Percentiles rank a stretch among this genome's conserved stretches.
These are phyloP conservation scores for Pachyseris speciosa DNA, from an alignment of 64 coral and sea anemone genomes.

Conservation along the genomic window DNA sequence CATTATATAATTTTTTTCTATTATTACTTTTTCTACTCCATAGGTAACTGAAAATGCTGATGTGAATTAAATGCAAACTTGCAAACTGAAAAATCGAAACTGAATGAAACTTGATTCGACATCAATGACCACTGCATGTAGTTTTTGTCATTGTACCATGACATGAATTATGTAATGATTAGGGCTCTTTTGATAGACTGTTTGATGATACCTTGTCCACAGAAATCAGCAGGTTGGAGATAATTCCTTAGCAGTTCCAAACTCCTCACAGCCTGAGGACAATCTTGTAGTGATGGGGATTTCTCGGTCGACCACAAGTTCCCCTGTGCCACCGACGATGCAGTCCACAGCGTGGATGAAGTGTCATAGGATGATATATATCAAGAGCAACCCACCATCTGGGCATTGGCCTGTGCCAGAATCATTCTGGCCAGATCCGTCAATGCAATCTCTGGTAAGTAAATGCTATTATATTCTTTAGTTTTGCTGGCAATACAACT, in stretches of 20 bases:
- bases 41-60: no score
- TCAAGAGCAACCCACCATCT: slow-evolving; percentile 82
- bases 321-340: slow-evolving; percentile 72
- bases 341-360: slow-evolving; percentile 89
- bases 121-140: neutral
- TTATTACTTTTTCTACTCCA: no score
- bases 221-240: slow-evolving; percentile 30
- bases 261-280: slow-evolving; percentile 54
- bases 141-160: no score
- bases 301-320: slow-evolving; percentile 85
- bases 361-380: slow-evolving; percentile 95
- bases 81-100: no score
- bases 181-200: no score
- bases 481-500: no score
- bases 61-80: no score
- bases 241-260: neutral
- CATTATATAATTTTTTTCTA: no score
- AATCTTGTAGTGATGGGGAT: slow-evolving; percentile 59
- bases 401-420: slow-evolving; percentile 98
- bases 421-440: slow-evolving; percentile 92
- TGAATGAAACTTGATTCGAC: no score
- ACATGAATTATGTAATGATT: no score
- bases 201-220: no score
- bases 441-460: slow-evolving; percentile 80
- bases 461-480: no score